Conservation (phyloP, 2,888 invertebrate genomes). For the Erynnis tages region DNA sequence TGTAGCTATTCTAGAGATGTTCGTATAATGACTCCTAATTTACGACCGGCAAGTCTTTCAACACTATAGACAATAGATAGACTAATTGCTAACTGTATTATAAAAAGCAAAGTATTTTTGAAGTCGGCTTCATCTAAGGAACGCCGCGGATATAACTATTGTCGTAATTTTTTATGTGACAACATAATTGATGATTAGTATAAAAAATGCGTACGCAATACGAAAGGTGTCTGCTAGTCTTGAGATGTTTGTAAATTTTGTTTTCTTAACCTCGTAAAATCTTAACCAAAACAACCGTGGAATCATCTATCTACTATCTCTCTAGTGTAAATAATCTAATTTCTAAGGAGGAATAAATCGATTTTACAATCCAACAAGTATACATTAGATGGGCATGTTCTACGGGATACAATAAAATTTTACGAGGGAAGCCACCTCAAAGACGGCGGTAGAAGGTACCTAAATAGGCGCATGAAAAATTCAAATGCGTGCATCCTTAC, state of each 20-base stretch:
- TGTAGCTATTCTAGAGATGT: constrained; percentile 6
- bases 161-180: background rate
- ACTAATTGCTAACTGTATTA: constrained; percentile 13
- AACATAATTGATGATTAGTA: background rate
- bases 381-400: constrained; percentile 8
- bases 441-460: constrained; percentile 18
- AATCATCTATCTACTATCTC: background rate
- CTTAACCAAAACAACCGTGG: no score
- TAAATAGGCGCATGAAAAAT: constrained; percentile 39
- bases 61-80: no score
- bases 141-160: background rate
- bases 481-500: constrained; percentile 37
- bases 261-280: no score
- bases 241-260: no score
- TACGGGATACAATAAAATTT: constrained; percentile 15
- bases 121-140: background rate
- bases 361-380: constrained; percentile 7
- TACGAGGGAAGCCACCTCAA: constrained; percentile 9
- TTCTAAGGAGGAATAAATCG: background rate
- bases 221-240: no score
- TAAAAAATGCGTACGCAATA: no score
- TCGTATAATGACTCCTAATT: constrained; percentile 14
- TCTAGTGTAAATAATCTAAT: background rate
- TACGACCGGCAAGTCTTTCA: background rate
- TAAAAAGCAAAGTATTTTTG: constrained; percentile 6